Evolutionary conservation across 1,140 invertebrate genomes (phyloP), one percentile per base, ranked within the genome.

Genomic region (Lethocerus indicus): DNA sequence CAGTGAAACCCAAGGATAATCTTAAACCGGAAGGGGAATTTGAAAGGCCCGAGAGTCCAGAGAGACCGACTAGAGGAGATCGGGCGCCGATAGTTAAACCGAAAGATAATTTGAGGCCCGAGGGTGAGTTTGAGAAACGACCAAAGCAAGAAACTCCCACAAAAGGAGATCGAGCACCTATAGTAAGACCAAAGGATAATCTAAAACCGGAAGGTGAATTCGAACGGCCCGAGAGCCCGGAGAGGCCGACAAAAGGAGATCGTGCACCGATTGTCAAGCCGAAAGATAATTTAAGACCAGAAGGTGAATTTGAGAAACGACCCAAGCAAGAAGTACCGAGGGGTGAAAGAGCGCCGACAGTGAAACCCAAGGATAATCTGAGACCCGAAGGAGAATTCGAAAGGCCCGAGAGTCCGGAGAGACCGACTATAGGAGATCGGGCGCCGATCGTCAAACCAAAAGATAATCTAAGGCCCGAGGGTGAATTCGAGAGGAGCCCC

Each of bases 401-500:
- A 37, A 52, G 58, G 55, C 32, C 9, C 43, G 4, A 60, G 65
- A 47, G 63, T 62, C 51, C 44, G 64, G 1, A 57, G 59, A 49
- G 55, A 43, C 14, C 20, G 14, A 32, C 35, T 25, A 57, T 39
- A 2, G 71, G 73, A 14, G 72, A 76, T 60, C 63, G 70, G 57
- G 67, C 73, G 1, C 71, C 78, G 43, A 61, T 75, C 23, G 67
- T 72, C 1, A 73, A 67, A 49, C 71, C 73, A 51, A 67, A 68
- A 52, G 77, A 79, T 60, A 81, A 83, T 64, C 61, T 81, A 1
- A 71, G 70, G 63, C 71, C 74, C 3, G 76, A 55, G 52, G 53
- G 52, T 6, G 62, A 65, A 28, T 70, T 71, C 51, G 62, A 66
- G 24, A 43, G 42, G 41, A 54, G 47, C 52, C 28, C 37, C 49